Evolutionary conservation across 2,888 invertebrate species (phyloP).

Genomic region (Spisula solida): DNA sequence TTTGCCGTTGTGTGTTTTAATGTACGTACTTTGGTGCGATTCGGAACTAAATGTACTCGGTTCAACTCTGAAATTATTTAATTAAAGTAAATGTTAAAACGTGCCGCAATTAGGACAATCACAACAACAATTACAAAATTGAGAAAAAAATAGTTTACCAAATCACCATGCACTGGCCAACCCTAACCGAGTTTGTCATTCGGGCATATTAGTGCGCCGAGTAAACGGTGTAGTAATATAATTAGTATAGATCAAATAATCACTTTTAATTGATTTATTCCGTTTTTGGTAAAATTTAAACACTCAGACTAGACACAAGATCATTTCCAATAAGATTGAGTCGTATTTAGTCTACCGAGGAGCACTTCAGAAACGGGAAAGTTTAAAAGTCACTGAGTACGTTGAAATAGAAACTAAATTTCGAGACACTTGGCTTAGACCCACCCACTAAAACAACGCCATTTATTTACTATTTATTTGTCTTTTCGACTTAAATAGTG

Average conservation of each 20-base stretch:
- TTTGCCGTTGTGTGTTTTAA: too few relatives aligned
- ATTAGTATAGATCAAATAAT: background rate
- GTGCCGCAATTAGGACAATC: too few relatives aligned
- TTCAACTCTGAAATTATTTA: too few relatives aligned
- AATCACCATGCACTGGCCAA: background rate
- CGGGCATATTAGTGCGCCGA: background rate
- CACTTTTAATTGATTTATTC: conserved; percentile 17
- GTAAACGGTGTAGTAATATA: background rate
- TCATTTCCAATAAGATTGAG: background rate
- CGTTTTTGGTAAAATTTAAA: background rate
- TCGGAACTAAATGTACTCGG: too few relatives aligned
- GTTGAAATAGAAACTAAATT: background rate
- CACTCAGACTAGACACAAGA: background rate
- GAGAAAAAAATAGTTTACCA: background rate
- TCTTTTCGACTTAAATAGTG: background rate
- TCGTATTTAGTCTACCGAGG: background rate
- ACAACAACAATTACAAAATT: background rate
- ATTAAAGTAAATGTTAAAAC: too few relatives aligned
- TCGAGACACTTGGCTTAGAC: background rate
- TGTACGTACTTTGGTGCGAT: too few relatives aligned
- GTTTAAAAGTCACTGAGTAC: background rate
- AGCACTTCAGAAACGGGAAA: background rate
- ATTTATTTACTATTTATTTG: background rate
- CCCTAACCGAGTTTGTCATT: background rate
- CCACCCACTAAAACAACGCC: background rate